Evolutionary conservation across 2,888 invertebrate genomes (phyloP).

Genomic region (Odontocolon sp.): DNA sequence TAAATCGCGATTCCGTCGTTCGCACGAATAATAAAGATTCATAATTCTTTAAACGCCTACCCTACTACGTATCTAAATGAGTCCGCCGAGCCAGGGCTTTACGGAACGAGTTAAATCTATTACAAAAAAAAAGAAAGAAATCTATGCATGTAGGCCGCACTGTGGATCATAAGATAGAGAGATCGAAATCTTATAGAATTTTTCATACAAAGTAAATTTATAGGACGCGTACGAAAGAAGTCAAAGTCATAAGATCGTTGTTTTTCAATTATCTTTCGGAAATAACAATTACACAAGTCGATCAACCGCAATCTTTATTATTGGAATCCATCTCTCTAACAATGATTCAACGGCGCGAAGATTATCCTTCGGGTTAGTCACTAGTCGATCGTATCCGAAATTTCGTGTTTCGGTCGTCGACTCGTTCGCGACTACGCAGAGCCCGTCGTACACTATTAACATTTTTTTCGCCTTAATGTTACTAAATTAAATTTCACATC

Average conservation of each 20-base stretch:
- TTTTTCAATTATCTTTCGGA: conserved; percentile 17
- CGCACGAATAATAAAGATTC: too few relatives aligned
- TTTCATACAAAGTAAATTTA: neutral
- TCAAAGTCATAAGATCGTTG: too few relatives aligned
- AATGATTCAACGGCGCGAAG: too few relatives aligned
- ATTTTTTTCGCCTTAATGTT: too few relatives aligned
- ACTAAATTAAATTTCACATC: too few relatives aligned
- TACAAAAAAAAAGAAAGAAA: conserved; percentile 30
- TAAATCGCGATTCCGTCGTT: too few relatives aligned
- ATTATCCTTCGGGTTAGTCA: too few relatives aligned
- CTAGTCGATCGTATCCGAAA: too few relatives aligned
- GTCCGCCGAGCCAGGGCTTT: conserved; percentile 43
- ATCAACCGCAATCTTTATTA: conserved; percentile 27
- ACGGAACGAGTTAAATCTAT: conserved; percentile 51
- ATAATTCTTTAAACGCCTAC: too few relatives aligned
- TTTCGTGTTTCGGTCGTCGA: too few relatives aligned
- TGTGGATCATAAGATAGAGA: neutral
- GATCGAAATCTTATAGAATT: neutral
- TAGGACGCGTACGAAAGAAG: neutral
- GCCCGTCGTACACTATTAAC: too few relatives aligned
- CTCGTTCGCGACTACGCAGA: too few relatives aligned
- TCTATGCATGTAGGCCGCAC: conserved; percentile 15
- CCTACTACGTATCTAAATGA: neutral
- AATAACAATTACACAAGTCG: conserved; percentile 5
- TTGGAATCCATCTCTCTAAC: conserved; percentile 50